Evolutionary conservation across 2,797 vertebrate genomes (phyloP).

Genomic region (Helarctos malayanus): DNA sequence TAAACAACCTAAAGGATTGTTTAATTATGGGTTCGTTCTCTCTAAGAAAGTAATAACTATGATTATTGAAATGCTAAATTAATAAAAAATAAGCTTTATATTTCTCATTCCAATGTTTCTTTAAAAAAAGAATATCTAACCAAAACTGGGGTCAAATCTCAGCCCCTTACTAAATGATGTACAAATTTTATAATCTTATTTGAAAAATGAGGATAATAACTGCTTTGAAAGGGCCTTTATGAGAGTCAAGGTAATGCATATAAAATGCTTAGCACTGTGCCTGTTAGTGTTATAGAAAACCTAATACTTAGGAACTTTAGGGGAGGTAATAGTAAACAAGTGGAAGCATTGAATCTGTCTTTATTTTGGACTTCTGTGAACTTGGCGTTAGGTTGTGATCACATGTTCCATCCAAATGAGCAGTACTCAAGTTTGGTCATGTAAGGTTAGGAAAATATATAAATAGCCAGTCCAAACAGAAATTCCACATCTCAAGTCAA

Average conservation of each 20-base stretch:
- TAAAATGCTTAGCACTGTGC: background rate
- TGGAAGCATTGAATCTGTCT: conserved; percentile 45
- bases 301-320: background rate
- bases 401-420: conserved; percentile 51
- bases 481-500: conserved; percentile 1
- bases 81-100: conserved; percentile 43
- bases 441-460: conserved; percentile 30
- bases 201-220: background rate
- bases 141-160: background rate
- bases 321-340: background rate
- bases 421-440: conserved; percentile 50
- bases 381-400: conserved; percentile 49
- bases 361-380: conserved; percentile 35
- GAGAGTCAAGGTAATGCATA: background rate
- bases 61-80: conserved; percentile 39
- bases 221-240: background rate
- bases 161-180: background rate
- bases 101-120: background rate
- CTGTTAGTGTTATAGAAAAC: background rate
- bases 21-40: conserved; percentile 41
- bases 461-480: conserved; percentile 53
- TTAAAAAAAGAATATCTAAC: background rate
- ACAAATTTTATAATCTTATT: conserved; percentile 37
- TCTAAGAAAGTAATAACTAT: conserved; percentile 47
- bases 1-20: background rate